A percentile compares a stretch with the other conserved stretches of the same genome.
phyloP scores from a whole-genome alignment of 92 coral and sea anemone genomes.

The Isaurus tuberculatus region DNA sequence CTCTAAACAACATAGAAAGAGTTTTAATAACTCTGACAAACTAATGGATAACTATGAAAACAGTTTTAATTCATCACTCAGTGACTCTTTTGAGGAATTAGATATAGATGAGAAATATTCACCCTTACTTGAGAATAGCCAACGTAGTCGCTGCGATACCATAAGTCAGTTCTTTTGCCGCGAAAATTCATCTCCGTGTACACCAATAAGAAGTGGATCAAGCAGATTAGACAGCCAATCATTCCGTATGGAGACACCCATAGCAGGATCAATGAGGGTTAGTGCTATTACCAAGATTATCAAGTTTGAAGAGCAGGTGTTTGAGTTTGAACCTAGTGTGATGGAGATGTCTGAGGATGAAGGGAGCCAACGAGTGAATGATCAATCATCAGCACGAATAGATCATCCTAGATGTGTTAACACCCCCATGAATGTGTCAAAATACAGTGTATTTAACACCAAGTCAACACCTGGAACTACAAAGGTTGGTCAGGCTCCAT shows the following conservation, averaged over 20 bases:
- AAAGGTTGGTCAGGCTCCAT: no score
- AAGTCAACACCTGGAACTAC: background rate
- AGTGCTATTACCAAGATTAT: constrained; percentile 20
- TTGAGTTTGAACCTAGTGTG: constrained; percentile 12
- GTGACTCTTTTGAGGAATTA: background rate
- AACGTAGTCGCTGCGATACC: constrained; percentile 38
- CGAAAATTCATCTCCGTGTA: constrained; percentile 1
- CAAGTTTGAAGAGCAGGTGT: constrained; percentile 29
- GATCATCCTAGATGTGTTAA: background rate
- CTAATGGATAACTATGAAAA: constrained; percentile 18
- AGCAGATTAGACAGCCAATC: background rate
- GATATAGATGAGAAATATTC: background rate
- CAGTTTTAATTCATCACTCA: constrained; percentile 12
- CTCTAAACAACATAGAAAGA: constrained; percentile 6
- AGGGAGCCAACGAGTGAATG: background rate
- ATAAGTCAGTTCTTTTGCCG: constrained; percentile 11
- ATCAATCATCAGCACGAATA: background rate
- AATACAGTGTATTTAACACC: background rate
- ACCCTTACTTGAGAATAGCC: background rate
- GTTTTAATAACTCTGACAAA: background rate
- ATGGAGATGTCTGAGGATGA: constrained; percentile 16
- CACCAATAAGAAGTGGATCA: constrained; percentile 20
- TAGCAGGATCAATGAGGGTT: constrained; percentile 15
- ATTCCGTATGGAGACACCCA: constrained; percentile 25
- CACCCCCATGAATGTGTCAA: constrained; percentile 31